Percentiles rank a stretch among this genome's conserved stretches.
Evolutionary conservation across 2,797 vertebrate species (phyloP).

Genomic region (Cercopithecus neglectus): DNA sequence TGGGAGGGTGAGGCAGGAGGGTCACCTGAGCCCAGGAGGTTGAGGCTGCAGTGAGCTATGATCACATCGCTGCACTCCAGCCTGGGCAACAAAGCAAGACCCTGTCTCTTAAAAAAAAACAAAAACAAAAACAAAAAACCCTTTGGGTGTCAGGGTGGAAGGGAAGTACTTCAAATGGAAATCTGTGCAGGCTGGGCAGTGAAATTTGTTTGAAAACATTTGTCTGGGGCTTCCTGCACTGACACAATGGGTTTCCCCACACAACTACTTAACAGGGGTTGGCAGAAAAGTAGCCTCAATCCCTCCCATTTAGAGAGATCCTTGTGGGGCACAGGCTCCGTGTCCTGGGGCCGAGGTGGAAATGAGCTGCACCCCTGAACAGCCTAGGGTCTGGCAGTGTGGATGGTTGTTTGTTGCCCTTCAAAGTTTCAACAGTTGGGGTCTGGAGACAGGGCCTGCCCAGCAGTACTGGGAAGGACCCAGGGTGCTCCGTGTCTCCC

Average conservation of each 20-base stretch:
- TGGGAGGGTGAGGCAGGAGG: background rate
- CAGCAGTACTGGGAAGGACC: background rate
- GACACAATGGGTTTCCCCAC: background rate
- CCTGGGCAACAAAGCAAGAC: background rate
- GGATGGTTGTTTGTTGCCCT: background rate
- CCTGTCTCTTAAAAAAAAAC: background rate
- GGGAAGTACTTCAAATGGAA: background rate
- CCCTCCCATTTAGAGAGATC: background rate
- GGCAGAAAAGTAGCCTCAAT: background rate
- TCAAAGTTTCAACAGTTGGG: background rate
- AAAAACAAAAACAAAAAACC: background rate
- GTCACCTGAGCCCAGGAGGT: background rate
- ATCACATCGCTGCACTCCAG: background rate
- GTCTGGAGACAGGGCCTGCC: background rate
- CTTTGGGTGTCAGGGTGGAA: background rate
- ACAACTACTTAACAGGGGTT: background rate
- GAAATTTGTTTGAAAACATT: background rate
- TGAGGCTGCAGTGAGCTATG: background rate
- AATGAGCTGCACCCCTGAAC: background rate
- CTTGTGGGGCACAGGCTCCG: background rate
- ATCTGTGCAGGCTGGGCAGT: background rate
- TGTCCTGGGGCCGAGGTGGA: accelerated
- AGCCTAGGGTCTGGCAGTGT: background rate
- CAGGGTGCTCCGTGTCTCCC: background rate
- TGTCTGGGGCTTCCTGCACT: background rate